A percentile compares a stretch with the other conserved stretches of the same genome.
These are phyloP conservation scores for Carpatolechia fugitivella DNA, from an alignment of 2,888 invertebrate species.

Conservation along the genomic window DNA sequence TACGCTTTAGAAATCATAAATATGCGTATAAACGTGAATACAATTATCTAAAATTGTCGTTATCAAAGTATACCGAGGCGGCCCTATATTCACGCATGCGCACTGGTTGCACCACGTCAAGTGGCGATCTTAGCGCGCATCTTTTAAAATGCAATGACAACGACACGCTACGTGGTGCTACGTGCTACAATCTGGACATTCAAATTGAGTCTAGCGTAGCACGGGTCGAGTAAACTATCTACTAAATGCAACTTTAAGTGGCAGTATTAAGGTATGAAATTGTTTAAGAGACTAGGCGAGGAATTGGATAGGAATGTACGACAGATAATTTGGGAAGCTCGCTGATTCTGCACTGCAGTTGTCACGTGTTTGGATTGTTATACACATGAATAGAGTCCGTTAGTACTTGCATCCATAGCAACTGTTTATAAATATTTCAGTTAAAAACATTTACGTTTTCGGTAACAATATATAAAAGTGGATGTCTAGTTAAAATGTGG, in stretches of 20 bases:
- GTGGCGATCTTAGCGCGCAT: slow-evolving; percentile 33
- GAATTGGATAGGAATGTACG: slow-evolving; percentile 2
- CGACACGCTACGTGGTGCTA: neutral
- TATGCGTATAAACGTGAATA: too few species aligned
- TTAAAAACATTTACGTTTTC: neutral
- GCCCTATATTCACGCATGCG: slow-evolving; percentile 41
- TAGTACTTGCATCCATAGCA: neutral
- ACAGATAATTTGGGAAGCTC: slow-evolving; percentile 6
- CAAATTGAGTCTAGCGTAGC: slow-evolving; percentile 28
- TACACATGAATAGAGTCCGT: neutral
- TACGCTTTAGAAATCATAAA: too few species aligned
- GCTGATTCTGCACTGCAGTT: neutral
- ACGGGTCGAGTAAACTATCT: neutral
- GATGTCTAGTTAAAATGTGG: neutral
- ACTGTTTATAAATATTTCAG: neutral
- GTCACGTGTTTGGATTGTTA: neutral
- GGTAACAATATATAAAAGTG: neutral
- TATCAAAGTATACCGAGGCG: neutral
- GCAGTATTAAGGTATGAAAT: neutral
- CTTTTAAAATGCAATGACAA: slow-evolving; percentile 33
- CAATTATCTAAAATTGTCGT: too few species aligned
- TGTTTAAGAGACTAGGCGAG: neutral
- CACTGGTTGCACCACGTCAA: slow-evolving; percentile 31
- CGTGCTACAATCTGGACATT: slow-evolving; percentile 34
- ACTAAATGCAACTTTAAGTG: neutral